phyloP scores from a whole-genome alignment of 2,113 vertebrate genomes.

The Trochalopteron elliotii region DNA sequence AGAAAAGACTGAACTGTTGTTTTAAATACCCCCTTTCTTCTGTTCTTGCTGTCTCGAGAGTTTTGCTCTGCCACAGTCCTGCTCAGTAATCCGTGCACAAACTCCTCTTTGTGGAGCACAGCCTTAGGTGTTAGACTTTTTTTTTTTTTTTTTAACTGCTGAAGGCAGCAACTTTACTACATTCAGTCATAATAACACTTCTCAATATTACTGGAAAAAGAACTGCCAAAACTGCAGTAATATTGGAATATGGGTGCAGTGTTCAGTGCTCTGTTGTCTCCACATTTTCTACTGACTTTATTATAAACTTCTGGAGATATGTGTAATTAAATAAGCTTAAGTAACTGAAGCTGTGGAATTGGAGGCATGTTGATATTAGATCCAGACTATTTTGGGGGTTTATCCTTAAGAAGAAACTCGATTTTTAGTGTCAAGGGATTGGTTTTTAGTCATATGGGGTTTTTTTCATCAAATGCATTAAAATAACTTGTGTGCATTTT shows the following conservation, averaged over 20 bases:
- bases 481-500: not conserved
- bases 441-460: not conserved
- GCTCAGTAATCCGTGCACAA: not conserved
- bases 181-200: not conserved
- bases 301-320: not conserved
- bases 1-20: not conserved
- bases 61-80: not conserved
- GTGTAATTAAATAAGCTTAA: not conserved
- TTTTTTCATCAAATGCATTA: not conserved
- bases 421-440: not conserved
- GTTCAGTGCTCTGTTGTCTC: not conserved
- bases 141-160: not conserved
- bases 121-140: not conserved
- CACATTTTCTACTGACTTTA: not conserved
- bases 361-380: not conserved
- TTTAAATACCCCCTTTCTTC: conserved; percentile 4
- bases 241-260: not conserved
- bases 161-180: not conserved
- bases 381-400: not conserved
- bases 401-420: not conserved
- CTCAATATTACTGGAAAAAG: not conserved
- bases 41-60: not conserved
- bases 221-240: not conserved
- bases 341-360: not conserved
- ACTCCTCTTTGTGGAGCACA: not conserved